These are phyloP conservation scores for Arvicanthis niloticus DNA, from an alignment of 2,113 vertebrate genomes.

Conservation along the genomic window DNA sequence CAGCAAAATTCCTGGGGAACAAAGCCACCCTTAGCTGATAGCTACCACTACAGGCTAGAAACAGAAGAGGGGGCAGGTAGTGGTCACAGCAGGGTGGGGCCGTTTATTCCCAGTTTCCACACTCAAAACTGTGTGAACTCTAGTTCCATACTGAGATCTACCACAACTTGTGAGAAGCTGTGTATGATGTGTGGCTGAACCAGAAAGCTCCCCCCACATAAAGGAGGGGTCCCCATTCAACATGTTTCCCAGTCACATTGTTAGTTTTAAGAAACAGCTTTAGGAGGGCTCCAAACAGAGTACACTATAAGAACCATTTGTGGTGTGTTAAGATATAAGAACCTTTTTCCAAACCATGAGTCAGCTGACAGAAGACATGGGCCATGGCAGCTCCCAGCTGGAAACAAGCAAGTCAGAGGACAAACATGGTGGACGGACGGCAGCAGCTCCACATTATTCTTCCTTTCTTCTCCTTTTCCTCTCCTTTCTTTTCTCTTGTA, in stretches of 20 bases:
- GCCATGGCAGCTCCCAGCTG: background rate
- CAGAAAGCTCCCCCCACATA: background rate
- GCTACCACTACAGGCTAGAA: fast-evolving
- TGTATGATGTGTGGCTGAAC: background rate
- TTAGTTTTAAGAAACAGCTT: background rate
- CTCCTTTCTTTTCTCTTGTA: slow-evolving; percentile 90
- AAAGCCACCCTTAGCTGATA: background rate
- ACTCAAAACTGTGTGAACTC: background rate
- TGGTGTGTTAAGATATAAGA: background rate
- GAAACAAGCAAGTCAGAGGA: background rate
- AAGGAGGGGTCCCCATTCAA: background rate
- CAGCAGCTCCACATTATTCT: background rate
- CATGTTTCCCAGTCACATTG: too few relatives aligned
- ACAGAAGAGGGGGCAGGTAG: too few relatives aligned
- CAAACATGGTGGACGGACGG: background rate
- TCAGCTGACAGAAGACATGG: background rate
- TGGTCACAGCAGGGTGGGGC: background rate
- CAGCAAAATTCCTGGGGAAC: background rate
- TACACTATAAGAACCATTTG: background rate
- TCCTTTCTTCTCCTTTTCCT: slow-evolving; percentile 86
- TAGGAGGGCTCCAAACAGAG: background rate
- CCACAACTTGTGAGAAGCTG: background rate
- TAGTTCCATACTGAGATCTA: background rate
- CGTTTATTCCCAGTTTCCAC: background rate
- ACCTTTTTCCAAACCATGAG: background rate